Base-by-base conservation (phyloP, 1,140 invertebrate genomes). In the Drosophila gunungcola region DNA sequence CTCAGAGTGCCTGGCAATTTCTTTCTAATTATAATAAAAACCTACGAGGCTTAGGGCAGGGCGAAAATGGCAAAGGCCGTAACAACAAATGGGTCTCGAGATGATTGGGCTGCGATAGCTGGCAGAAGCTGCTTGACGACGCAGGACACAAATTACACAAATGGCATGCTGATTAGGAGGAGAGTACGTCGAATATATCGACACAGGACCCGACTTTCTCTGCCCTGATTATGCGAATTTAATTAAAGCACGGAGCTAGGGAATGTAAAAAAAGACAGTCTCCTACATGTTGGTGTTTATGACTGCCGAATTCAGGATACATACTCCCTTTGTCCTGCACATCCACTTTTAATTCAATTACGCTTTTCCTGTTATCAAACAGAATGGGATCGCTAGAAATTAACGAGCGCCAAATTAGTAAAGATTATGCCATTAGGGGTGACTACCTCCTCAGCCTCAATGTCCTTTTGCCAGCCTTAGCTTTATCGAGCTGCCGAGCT, bases 321-420 rank as follows among this genome's bases (percentile, higher is more conserved):
- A 34, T 27, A 53, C 25, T 60, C 25, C 29, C 41, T 42, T 63
- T 73, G 49, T 69, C 45, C 42, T 53, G 64, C 62, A 56, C 62
- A 56, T 54, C 52, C 80, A 82, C 78, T 91, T 91, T 91, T 91
- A 91, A 91, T 91, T 91, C 84, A 91, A 91, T 91, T 91, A 91
- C 74, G 76, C 65, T 64, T 73, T 69, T 72, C 51, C 73, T 74
- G 67, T 69, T 80, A 88, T 83, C 79, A 68, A 61, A 45, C 56
- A 57, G 45, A 67, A 67, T 62, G 62, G 46, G 49, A 63, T 69
- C 74, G 83, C 75, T 76, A 73, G 83, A 85, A 91, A 85, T 91
- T 85, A 91, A 91, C 89, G 89, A 91, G 89, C 70, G 89, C 89
- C 85, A 91, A 91, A 91, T 91, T 91, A 89, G 84, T 82, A 61